Evolutionary conservation across 1,140 invertebrate species (phyloP).

Genomic region (Drosophila sechellia): DNA sequence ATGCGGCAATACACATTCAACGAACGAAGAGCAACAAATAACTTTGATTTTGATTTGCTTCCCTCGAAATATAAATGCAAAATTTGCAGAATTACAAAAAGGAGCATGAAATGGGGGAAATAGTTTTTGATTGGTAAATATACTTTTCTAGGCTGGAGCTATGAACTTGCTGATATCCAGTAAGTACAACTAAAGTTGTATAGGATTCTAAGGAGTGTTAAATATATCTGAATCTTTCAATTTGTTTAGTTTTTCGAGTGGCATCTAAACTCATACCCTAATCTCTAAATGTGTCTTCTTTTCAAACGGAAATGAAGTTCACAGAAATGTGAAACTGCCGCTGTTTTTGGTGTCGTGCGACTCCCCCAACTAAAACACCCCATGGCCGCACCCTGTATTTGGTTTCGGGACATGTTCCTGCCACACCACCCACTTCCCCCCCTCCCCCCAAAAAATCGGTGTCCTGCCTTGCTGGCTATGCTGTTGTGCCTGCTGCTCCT

Average conservation of each 20-base stretch:
- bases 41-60: slow-evolving; percentile 58
- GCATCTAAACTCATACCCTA: too few species aligned
- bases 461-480: slow-evolving; percentile 22
- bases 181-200: not conserved
- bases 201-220: not conserved
- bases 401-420: slow-evolving; percentile 10
- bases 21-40: slow-evolving; percentile 33
- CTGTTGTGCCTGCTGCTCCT: slow-evolving; percentile 19
- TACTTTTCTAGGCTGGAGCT: not conserved
- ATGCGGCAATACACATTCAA: slow-evolving; percentile 53
- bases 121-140: slow-evolving; percentile 1
- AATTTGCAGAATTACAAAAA: slow-evolving; percentile 50
- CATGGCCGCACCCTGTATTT: slow-evolving; percentile 18
- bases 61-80: slow-evolving; percentile 43
- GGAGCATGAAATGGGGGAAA: not conserved
- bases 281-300: too few species aligned
- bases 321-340: not conserved
- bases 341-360: not conserved
- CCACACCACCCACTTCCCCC: not conserved
- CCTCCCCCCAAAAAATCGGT: slow-evolving; percentile 15
- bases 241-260: too few species aligned
- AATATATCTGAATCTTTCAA: too few species aligned
- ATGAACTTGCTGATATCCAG: slow-evolving; percentile 13
- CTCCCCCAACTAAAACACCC: slow-evolving; percentile 7
- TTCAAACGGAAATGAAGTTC: too few species aligned